These are phyloP conservation scores for Stegostoma tigrinum DNA, from an alignment of 2,113 vertebrate genomes.

Conservation along the genomic window DNA sequence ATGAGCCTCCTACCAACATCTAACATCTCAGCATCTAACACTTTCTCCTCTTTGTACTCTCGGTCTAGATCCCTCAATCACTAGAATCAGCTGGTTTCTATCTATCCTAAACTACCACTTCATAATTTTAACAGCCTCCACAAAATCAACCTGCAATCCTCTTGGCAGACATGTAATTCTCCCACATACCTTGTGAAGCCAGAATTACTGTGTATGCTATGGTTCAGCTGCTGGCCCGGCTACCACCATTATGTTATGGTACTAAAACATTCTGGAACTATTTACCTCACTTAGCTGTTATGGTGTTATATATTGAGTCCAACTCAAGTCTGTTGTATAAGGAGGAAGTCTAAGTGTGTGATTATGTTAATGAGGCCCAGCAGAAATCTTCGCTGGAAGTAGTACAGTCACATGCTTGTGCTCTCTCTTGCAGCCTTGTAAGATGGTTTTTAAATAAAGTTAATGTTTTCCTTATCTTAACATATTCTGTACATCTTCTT, in stretches of 20 bases:
- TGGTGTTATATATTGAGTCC: too few relatives aligned
- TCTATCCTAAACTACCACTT: not conserved
- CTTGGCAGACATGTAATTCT: not conserved
- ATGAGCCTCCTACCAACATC: not conserved
- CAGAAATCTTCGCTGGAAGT: too few relatives aligned
- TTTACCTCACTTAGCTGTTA: not conserved
- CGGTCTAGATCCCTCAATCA: not conserved
- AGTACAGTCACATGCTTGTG: too few relatives aligned
- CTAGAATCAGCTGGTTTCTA: not conserved
- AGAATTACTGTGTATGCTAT: not conserved
- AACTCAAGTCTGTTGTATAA: not conserved
- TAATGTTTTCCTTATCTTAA: too few relatives aligned
- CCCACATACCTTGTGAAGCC: not conserved
- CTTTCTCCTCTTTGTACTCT: not conserved
- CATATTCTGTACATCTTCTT: too few relatives aligned
- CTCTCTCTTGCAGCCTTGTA: too few relatives aligned
- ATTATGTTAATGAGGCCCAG: too few relatives aligned
- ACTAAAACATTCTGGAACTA: not conserved
- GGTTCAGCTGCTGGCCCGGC: not conserved
- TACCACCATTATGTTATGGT: not conserved
- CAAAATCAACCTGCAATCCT: not conserved
- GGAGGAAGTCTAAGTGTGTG: too few relatives aligned
- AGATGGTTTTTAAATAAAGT: too few relatives aligned
- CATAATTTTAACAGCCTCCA: not conserved
- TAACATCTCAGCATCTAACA: not conserved